Base-by-base conservation (phyloP, 2,113 vertebrate genomes). In the Anser brachyrhynchus region DNA sequence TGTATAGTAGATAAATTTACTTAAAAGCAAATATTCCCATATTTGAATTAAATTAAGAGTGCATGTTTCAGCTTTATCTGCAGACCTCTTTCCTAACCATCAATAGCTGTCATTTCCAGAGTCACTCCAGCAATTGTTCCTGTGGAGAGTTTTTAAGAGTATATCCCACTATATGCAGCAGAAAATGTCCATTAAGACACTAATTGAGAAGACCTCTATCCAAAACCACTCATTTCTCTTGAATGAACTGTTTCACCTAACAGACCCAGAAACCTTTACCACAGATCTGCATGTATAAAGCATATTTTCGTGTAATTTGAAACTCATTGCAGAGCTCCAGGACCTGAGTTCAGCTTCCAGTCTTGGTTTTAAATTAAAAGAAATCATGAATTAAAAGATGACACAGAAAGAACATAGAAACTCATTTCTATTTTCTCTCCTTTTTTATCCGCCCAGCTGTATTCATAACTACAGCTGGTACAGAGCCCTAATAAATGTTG, bases 21-120 rank as follows among this genome's bases (percentile, higher is more conserved):
- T 95, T 89, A 91, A 75, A 13, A 90, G 69, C 74, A 93, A 92
- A 90, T 35, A 95, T 55, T 83, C 55, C 54, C 78, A 79, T 91
- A 91, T 79, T 84, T 89, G 52, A 92, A 93, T 92, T 90, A 84
- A 84, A 92, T 91, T 65, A 91, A 89, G 29, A 26, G 58, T 65
- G 35, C 54, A n/a, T 43, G 33, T 87, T 93, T 91, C 87, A 69
- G 20, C 55, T 93, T 90, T 92, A 81, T 89, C 65, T 89, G 25
- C 43, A 75, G 43, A 6, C 35, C 3, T 2, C 70, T 77, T 92
- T 92, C 69, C 69, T 67, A 89, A 71, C 65, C 9, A 14, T 77
- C 52, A 67, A 73, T 83, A 96, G 89, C 76, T 84, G 8, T 87
- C 21, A 66, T 85, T 90, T 91, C 82, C 90, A 83, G 61, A 91